Base-by-base conservation (phyloP, 1,140 invertebrate species). In the Musca vetustissima region DNA sequence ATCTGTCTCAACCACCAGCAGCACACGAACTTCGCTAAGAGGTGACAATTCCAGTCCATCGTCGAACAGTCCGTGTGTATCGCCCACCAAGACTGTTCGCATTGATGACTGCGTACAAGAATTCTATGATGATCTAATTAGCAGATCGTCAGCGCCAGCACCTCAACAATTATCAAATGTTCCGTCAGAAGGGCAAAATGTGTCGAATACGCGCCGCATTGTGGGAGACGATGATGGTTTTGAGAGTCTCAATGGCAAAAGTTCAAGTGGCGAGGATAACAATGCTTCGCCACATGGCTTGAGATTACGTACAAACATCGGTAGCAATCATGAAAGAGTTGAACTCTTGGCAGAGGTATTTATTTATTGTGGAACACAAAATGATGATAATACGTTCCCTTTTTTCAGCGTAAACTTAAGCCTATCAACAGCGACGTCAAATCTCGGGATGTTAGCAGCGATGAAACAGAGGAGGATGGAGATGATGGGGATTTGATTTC, bases 231-330 rank as follows among this genome's bases (percentile, higher is more conserved):
- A 94, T 76, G 92, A 94, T 82, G 92, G 92, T 15, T 93, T 94
- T 80, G 92, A 93, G 83, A 93, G 92, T 77, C 84, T 94, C n/a
- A 92, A 92, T 77, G 90, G 91, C 15, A 92, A 92, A 77, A 90
- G 89, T 70, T 92, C 91, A 1, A 90, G 92, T 80, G 89, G 90
- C 61, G 88, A 88, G 76, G 86, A 86, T 70, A 84, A 85, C 36
- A 81, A 78, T 68, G 72, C 77, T 13, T 76, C 76, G 19, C 75
- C 19, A 1, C 43, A 19, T 15, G 15, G 47, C 19, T 67, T 81
- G 22, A 77, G 79, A 11, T 64, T 81, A 66, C 76, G 80, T 19
- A 53, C 78, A 4, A 79, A 78, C 67, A 71, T 70, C 0, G 21
- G 17, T 14, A 55, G 11, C 17, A 53, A 14, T 17, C 21, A 57